phyloP scores from a whole-genome alignment of 1,140 invertebrate species.

The Ceratina australensis region DNA sequence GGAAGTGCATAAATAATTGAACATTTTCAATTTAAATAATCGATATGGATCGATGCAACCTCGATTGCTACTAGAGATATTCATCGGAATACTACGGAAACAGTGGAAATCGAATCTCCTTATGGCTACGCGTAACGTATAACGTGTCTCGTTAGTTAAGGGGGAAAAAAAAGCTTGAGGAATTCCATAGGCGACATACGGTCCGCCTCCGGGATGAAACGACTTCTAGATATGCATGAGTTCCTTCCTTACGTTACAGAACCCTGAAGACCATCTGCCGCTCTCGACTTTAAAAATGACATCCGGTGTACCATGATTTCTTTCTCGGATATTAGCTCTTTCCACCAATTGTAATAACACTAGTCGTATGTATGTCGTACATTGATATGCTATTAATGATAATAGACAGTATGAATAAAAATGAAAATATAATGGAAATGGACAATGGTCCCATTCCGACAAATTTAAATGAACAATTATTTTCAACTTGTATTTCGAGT shows the following conservation, averaged over 20 bases:
- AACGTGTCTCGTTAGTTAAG: background rate
- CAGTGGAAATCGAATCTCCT: background rate
- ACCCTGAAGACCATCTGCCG: constrained; percentile 49
- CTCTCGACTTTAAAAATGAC: constrained; percentile 39
- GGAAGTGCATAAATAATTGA: too few species aligned
- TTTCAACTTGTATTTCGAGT: too few species aligned
- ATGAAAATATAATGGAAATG: too few species aligned
- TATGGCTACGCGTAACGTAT: background rate
- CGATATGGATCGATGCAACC: too few species aligned
- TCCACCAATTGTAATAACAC: background rate
- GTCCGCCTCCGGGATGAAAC: constrained; percentile 53
- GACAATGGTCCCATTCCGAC: too few species aligned
- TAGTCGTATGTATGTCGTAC: background rate
- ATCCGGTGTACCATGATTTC: constrained; percentile 41
- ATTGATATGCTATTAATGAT: too few species aligned
- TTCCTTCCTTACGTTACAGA: constrained; percentile 33
- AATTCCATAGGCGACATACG: constrained; percentile 46
- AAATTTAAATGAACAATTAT: too few species aligned
- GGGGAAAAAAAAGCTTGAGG: background rate
- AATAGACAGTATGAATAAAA: too few species aligned
- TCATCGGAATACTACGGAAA: too few species aligned
- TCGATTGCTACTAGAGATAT: too few species aligned
- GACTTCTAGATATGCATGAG: constrained; percentile 38
- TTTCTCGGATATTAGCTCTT: background rate
- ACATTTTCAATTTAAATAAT: too few species aligned